Percentiles rank a stretch among this genome's conserved stretches.
These are phyloP conservation scores for Gryon sp. DNA, from an alignment of 1,140 invertebrate genomes.

Conservation along the genomic window DNA sequence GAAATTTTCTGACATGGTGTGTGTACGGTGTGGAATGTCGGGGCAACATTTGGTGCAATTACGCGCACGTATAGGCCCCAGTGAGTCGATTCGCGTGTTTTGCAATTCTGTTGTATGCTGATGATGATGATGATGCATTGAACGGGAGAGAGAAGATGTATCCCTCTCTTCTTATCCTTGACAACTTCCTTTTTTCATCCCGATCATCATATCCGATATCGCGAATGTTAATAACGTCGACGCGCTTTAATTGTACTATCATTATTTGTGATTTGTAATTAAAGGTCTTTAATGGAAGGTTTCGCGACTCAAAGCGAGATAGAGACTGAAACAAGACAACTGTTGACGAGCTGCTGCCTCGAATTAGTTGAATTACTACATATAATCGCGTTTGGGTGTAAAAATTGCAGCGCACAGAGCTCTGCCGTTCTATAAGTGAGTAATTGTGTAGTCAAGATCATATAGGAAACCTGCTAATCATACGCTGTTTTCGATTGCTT, in stretches of 20 bases:
- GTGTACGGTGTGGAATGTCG: slow-evolving; percentile 21
- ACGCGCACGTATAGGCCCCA: slow-evolving; percentile 34
- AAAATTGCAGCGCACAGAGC: slow-evolving; percentile 14
- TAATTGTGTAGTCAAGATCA: neutral
- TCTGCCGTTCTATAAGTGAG: slow-evolving; percentile 19
- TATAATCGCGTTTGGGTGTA: neutral
- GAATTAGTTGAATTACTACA: slow-evolving; percentile 22
- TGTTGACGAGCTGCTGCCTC: slow-evolving; percentile 42
- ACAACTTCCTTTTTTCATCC: slow-evolving; percentile 46
- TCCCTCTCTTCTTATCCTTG: slow-evolving; percentile 15
- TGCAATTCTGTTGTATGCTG: slow-evolving; percentile 42
- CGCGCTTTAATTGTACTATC: slow-evolving; percentile 63
- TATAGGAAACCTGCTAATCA: neutral
- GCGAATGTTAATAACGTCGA: slow-evolving; percentile 60
- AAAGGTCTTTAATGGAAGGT: slow-evolving; percentile 47
- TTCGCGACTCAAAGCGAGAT: slow-evolving; percentile 7
- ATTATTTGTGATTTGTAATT: slow-evolving; percentile 62
- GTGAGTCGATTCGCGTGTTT: slow-evolving; percentile 40
- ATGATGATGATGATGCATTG: no score
- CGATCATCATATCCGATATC: slow-evolving; percentile 33
- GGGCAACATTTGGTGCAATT: slow-evolving; percentile 34
- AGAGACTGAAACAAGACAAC: slow-evolving; percentile 21
- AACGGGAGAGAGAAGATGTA: no score
- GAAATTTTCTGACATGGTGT: slow-evolving; percentile 10
- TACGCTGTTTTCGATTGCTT: neutral